phyloP scores from a whole-genome alignment of 2,797 vertebrate species.

The Pseudopleuronectes americanus region DNA sequence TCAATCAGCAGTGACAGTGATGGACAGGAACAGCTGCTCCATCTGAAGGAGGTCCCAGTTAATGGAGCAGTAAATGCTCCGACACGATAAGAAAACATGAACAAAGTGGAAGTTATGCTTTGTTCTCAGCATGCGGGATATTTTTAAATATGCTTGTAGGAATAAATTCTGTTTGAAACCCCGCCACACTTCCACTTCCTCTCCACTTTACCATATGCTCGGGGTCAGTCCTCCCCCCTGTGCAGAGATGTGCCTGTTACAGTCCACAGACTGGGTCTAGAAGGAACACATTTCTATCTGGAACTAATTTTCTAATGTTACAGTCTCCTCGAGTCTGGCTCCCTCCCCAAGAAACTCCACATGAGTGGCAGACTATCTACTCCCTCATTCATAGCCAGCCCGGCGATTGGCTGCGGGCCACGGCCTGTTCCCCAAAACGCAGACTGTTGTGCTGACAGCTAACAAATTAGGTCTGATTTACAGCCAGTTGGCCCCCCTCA shows the following conservation, averaged over 20 bases:
- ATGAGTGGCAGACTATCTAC: constrained; percentile 80
- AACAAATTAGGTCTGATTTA: constrained; percentile 88
- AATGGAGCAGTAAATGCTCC: constrained; percentile 48
- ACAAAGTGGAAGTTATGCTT: constrained; percentile 45
- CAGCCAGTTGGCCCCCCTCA: constrained; percentile 80
- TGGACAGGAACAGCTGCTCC: constrained; percentile 61
- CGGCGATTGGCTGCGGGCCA: constrained; percentile 76
- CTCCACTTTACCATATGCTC: constrained; percentile 70
- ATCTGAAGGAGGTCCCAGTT: constrained; percentile 45
- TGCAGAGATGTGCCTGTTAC: constrained; percentile 66
- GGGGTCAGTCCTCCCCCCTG: constrained; percentile 46
- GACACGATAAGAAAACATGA: constrained; percentile 51
- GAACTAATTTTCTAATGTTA: constrained; percentile 86
- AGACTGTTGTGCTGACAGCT: constrained; percentile 87
- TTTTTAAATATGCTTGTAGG: constrained; percentile 52
- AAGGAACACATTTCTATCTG: constrained; percentile 81
- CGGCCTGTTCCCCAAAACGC: constrained; percentile 76
- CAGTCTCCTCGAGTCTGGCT: constrained; percentile 75
- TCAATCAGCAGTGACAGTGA: constrained; percentile 50
- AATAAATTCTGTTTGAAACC: constrained; percentile 64
- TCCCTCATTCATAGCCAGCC: constrained; percentile 71
- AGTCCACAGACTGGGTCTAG: constrained; percentile 63
- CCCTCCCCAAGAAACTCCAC: constrained; percentile 75
- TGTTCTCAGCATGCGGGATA: constrained; percentile 56
- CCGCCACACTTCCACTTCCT: constrained; percentile 65